Evolutionary conservation across 2,888 invertebrate genomes (phyloP), one percentile per base, ranked within the genome.

Genomic region (Chymomyza fuscimana): DNA sequence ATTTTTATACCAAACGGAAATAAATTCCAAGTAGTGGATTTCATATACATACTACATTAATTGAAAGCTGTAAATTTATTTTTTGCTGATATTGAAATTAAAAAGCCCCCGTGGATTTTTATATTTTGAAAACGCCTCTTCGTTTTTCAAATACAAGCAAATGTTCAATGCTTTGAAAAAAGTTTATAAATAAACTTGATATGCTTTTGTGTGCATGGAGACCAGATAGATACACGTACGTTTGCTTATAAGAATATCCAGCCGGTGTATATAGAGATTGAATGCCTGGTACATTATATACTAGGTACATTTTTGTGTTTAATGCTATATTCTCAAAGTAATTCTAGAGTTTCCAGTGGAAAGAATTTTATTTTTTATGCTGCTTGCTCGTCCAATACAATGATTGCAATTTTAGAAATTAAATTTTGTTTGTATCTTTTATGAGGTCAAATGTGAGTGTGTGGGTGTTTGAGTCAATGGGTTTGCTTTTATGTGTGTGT

Each of bases 141-240:
- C 12, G 12, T 3, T 12, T 46, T 46, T 4, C 12, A 12, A 46
- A 10, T 4, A 15, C 40, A 46, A 46, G 6, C 12, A 46, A 36
- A 36, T 36, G 6, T 46, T 46, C 40, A 12, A 12, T 46, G 40
- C 40, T 46, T 46, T 12, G 32, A 32, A 46, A 62, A 72, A 63
- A 71, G 62, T 69, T 87, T 83, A 83, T 83, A 83, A 83, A 83
- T 83, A 83, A 86, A 87, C 75, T 78, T 76, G 76, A 87, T 82
- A 84, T 71, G 69, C 79, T 82, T 77, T 74, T 73, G 80, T 74
- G 69, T 75, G 66, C 40, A 46, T 46, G 12, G 40, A 12, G 40
- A 12, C 40, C 40, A 46, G 5, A 12, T 46, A 46, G 12, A 32
- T 32, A 32, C 7, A 32, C 7, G 40, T 46, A 46, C 12, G 40